These are phyloP conservation scores for Todiramphus saurophagus DNA, from an alignment of 2,113 vertebrate genomes.

Conservation along the genomic window DNA sequence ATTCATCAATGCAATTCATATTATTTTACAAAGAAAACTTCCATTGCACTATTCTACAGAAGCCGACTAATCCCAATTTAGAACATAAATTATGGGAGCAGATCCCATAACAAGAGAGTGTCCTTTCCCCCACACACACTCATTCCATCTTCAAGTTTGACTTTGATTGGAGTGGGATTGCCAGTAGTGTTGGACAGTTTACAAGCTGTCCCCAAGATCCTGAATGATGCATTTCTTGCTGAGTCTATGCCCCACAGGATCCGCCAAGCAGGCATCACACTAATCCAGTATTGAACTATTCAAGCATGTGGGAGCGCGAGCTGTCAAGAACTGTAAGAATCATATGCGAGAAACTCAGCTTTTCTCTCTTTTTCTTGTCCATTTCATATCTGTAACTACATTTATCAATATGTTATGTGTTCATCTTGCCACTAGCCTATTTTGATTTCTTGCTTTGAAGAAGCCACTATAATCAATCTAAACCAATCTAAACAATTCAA, in stretches of 20 bases:
- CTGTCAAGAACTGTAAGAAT: constrained; percentile 69
- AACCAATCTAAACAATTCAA: constrained; percentile 14
- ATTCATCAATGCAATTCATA: neutral
- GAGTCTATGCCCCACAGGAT: constrained; percentile 1
- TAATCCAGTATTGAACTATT: constrained; percentile 71
- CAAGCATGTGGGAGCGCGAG: constrained; percentile 63
- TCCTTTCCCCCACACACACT: accelerated
- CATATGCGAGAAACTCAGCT: constrained; percentile 23
- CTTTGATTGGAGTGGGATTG: constrained; percentile 6
- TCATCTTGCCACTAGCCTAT: constrained; percentile 8
- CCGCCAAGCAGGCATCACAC: constrained; percentile 45
- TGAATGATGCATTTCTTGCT: neutral
- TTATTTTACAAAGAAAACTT: neutral
- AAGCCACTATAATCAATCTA: neutral
- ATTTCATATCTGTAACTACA: constrained; percentile 43
- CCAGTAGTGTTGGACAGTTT: neutral
- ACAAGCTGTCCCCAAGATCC: constrained; percentile 31
- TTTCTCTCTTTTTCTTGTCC: constrained; percentile 39
- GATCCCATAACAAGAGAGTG: neutral
- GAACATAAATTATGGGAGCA: neutral
- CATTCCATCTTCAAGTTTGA: neutral
- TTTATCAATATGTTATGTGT: constrained; percentile 39
- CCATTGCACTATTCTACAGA: neutral
- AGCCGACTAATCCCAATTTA: neutral
- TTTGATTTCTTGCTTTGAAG: constrained; percentile 41